Evolutionary conservation across 2,888 invertebrate genomes (phyloP).

Genomic region (Steinernema carpocapsae): DNA sequence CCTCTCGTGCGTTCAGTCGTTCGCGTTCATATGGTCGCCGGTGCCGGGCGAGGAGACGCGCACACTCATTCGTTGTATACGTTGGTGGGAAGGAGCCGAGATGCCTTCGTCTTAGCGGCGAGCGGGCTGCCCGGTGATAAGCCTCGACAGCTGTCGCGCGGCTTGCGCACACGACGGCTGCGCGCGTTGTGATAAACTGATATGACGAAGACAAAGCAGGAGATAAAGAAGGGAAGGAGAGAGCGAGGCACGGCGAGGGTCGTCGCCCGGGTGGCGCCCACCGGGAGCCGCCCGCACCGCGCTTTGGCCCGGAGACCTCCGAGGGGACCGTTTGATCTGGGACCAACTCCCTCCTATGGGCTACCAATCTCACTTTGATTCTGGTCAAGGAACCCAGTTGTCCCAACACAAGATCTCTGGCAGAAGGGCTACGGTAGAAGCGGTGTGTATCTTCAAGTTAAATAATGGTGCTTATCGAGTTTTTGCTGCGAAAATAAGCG

Average conservation of each 20-base stretch:
- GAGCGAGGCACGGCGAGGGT: constrained; percentile 33
- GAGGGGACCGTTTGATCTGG: too few species aligned
- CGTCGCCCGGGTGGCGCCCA: constrained; percentile 13
- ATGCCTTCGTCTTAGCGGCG: constrained; percentile 14
- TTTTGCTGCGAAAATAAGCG: too few species aligned
- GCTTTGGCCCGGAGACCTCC: not conserved
- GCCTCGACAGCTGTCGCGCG: constrained; percentile 34
- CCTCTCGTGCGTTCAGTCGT: too few species aligned
- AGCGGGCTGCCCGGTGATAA: constrained; percentile 29
- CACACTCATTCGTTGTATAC: not conserved
- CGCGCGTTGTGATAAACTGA: constrained; percentile 32
- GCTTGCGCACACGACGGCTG: constrained; percentile 28
- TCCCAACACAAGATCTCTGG: too few species aligned
- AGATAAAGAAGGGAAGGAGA: not conserved
- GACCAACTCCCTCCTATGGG: too few species aligned
- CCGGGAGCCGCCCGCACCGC: constrained; percentile 16
- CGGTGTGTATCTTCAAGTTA: too few species aligned
- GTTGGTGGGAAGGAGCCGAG: constrained; percentile 16
- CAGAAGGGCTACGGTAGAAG: too few species aligned
- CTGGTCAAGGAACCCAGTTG: too few species aligned
- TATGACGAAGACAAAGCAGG: constrained; percentile 2
- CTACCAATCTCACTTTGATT: too few species aligned
- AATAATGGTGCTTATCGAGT: too few species aligned
- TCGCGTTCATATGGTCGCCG: constrained; percentile 57
- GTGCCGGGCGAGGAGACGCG: constrained; percentile 41